Base-by-base conservation (phyloP, 2,888 invertebrate species). In the Lepetodrilus schrolli region DNA sequence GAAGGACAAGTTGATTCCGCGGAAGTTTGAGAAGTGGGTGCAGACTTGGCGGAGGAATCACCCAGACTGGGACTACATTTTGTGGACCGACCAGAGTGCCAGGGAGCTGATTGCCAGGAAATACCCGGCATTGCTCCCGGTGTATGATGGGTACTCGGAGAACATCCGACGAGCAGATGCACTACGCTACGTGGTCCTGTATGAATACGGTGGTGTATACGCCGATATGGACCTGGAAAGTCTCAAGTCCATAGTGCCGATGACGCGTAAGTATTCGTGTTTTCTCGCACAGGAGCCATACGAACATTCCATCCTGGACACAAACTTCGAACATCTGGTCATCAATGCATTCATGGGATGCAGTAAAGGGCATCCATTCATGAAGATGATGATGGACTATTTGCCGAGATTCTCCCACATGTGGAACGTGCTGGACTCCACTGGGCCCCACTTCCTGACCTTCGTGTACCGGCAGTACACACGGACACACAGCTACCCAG, bases 71-170 rank as follows among this genome's bases (percentile, higher is more conserved):
- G 83, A 87, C 66, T 89, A 89, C 78, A 87, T 86, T 85, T 78
- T 90, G 20, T 90, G 90, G 90, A 90, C 89, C 8, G 87, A 88
- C 75, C 81, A 82, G 7, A 87, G 84, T 77, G 88, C 88, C 2
- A 76, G 85, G 38, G 65, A 77, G 20, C 79, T 90, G 4, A 85
- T 90, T 26, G 76, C 78, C 5, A 82, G 84, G 3, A 80, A 83
- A 48, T 87, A 87, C 78, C 86, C 89, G 2, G 43, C 79, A 37
- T 80, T 86, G 26, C 71, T 87, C 26, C 58, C 77, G 4, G 81
- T 83, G 4, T 89, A 79, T 78, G 83, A 88, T 75, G 80, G 77
- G 38, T 89, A 89, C 75, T 68, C 81, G 4, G 82, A 86, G 70
- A 82, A 78, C n/a, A 88, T 87, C 26, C 79, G 87, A 23, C 77